Percentiles rank a stretch among this genome's conserved stretches.
Evolutionary conservation across 2,888 invertebrate species (phyloP).

Genomic region (Gortyna flavago): DNA sequence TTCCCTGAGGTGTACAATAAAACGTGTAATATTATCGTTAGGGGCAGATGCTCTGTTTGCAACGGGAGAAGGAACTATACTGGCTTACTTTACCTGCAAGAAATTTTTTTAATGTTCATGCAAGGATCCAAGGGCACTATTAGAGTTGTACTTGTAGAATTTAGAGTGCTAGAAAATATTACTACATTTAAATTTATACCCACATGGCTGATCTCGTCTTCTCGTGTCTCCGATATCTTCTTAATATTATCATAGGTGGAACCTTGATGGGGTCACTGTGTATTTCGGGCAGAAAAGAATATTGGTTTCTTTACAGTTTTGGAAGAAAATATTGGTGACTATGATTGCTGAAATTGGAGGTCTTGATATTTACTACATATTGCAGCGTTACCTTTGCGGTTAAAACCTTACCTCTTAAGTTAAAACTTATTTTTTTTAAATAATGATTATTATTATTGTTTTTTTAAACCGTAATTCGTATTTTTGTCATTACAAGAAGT

Average conservation of each 20-base stretch:
- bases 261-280: neutral
- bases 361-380: neutral
- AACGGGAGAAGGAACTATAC: neutral
- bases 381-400: no score
- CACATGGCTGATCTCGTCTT: neutral
- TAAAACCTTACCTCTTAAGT: no score
- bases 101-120: neutral
- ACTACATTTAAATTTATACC: neutral
- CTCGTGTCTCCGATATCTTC: neutral
- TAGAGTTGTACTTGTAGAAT: neutral
- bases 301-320: neutral
- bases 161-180: neutral
- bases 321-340: neutral
- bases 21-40: slow-evolving; percentile 61
- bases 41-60: slow-evolving; percentile 35
- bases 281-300: neutral
- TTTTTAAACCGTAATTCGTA: no score
- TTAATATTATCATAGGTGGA: neutral
- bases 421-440: no score
- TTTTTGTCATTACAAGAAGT: no score
- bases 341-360: neutral
- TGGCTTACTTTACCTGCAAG: neutral
- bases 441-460: no score
- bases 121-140: neutral
- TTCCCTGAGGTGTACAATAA: slow-evolving; percentile 67